Evolutionary conservation across 2,888 invertebrate species (phyloP).

Genomic region (Suillia variegata): DNA sequence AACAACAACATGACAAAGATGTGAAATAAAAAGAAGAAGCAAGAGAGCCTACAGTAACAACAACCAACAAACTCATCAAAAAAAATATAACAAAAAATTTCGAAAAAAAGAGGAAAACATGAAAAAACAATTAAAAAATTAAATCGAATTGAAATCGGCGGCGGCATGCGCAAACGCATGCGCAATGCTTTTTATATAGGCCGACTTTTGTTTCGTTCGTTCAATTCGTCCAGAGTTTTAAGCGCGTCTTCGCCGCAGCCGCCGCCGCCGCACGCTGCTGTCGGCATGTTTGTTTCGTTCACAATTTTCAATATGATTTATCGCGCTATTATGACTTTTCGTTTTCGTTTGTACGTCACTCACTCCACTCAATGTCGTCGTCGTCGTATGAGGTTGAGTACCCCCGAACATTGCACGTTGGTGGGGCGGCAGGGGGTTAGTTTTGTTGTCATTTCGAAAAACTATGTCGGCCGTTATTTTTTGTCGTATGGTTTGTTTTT

Average conservation of each 20-base stretch:
- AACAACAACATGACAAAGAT: too few species aligned
- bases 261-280: conserved; percentile 37
- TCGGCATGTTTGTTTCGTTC: conserved; percentile 52
- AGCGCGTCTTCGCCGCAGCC: conserved; percentile 26
- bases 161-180: neutral
- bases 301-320: conserved; percentile 50
- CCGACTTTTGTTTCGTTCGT: neutral
- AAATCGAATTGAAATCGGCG: conserved; percentile 32
- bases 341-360: conserved; percentile 32
- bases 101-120: too few species aligned
- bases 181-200: neutral
- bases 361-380: conserved; percentile 27
- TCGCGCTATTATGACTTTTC: conserved; percentile 54
- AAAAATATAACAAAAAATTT: too few species aligned
- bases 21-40: too few species aligned
- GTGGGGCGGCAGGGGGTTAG: neutral
- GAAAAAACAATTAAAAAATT: conserved; percentile 16
- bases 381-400: too few species aligned
- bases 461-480: conserved; percentile 9
- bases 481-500: neutral
- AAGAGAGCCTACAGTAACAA: too few species aligned
- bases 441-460: conserved; percentile 9
- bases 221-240: conserved; percentile 13
- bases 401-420: neutral
- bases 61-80: too few species aligned